phyloP scores from a whole-genome alignment of 2,888 invertebrate genomes.

The Microdon myrmicae region DNA sequence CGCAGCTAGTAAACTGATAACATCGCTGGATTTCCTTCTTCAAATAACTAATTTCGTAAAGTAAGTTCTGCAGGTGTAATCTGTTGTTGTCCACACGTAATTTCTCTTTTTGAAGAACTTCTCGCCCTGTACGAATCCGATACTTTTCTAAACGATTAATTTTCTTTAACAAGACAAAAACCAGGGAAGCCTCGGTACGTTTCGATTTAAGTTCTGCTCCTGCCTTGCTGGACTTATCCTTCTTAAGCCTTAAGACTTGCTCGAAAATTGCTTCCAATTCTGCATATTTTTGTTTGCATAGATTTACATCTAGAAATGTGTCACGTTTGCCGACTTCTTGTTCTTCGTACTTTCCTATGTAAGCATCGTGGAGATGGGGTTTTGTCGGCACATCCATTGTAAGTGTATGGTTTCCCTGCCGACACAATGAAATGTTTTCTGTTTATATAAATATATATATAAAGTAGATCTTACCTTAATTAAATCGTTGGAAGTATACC shows the following conservation, averaged over 20 bases:
- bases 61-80: slow-evolving; percentile 88
- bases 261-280: slow-evolving; percentile 76
- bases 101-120: slow-evolving; percentile 84
- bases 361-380: slow-evolving; percentile 25
- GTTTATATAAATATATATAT: too few species aligned
- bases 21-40: slow-evolving; percentile 96
- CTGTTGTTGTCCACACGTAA: slow-evolving; percentile 90
- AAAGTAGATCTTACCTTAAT: too few species aligned
- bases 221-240: slow-evolving; percentile 69
- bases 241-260: slow-evolving; percentile 76
- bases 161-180: slow-evolving; percentile 86
- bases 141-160: slow-evolving; percentile 91
- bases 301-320: slow-evolving; percentile 28
- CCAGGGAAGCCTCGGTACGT: slow-evolving; percentile 78
- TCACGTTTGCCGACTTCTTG: slow-evolving; percentile 45
- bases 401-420: too few species aligned
- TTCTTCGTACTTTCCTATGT: slow-evolving; percentile 40
- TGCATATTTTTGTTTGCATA: slow-evolving; percentile 68
- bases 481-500: too few species aligned
- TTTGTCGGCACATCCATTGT: slow-evolving; percentile 30
- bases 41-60: slow-evolving; percentile 93
- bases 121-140: slow-evolving; percentile 82
- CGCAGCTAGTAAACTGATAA: slow-evolving; percentile 93
- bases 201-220: slow-evolving; percentile 74
- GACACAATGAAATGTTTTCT: too few species aligned